Percentiles rank a stretch among this genome's conserved stretches.
These are phyloP conservation scores for Notodonta dromedarius DNA, from an alignment of 2,888 invertebrate species.

Conservation along the genomic window DNA sequence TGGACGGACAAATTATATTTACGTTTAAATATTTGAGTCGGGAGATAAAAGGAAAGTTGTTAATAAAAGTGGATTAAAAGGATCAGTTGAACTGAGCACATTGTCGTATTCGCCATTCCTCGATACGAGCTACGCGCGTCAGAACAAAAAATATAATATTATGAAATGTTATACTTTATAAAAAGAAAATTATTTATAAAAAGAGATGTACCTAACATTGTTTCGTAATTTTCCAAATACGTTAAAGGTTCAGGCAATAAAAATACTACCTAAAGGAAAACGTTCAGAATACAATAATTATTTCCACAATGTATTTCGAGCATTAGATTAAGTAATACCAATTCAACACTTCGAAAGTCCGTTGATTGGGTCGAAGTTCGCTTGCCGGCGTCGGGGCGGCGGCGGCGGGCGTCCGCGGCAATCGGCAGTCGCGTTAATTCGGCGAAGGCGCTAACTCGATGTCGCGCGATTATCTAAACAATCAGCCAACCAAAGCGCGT, in stretches of 20 bases:
- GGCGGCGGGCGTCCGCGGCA: slow-evolving; percentile 28
- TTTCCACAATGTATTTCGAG: neutral
- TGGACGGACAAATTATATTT: slow-evolving; percentile 64
- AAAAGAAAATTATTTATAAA: neutral
- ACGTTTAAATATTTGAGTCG: slow-evolving; percentile 60
- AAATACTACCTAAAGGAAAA: too few species aligned
- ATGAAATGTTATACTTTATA: slow-evolving; percentile 4
- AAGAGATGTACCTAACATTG: too few species aligned
- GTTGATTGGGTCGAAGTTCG: slow-evolving; percentile 35
- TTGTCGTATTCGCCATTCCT: slow-evolving; percentile 40
- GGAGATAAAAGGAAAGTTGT: slow-evolving; percentile 60
- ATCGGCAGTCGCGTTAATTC: slow-evolving; percentile 51
- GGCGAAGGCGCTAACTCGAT: slow-evolving; percentile 49
- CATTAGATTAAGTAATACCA: slow-evolving; percentile 32
- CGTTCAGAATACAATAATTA: too few species aligned
- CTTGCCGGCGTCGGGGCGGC: slow-evolving; percentile 17
- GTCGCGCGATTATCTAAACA: slow-evolving; percentile 65
- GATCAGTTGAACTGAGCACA: slow-evolving; percentile 49
- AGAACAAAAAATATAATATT: slow-evolving; percentile 19
- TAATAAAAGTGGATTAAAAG: slow-evolving; percentile 64
- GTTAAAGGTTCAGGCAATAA: too few species aligned
- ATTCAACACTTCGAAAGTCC: slow-evolving; percentile 30
- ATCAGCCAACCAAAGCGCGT: slow-evolving; percentile 47
- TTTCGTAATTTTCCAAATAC: too few species aligned
- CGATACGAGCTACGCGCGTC: slow-evolving; percentile 27